A percentile compares a stretch with the other conserved stretches of the same genome.
phyloP scores from a whole-genome alignment of 2,113 vertebrate species.

The Tragelaphus scriptus region DNA sequence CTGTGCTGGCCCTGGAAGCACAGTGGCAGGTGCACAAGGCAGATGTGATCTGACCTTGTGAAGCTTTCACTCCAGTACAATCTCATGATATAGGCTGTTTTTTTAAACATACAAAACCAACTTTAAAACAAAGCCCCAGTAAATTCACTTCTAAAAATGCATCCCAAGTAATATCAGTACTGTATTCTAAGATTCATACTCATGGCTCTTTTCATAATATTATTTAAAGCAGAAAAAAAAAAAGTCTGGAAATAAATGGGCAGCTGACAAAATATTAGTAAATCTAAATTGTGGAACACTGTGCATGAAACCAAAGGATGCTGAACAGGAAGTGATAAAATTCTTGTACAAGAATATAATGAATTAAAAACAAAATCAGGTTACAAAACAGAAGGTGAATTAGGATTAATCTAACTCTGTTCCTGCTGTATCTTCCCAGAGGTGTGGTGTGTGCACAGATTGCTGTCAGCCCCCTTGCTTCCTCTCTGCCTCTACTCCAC shows the following conservation, averaged over 20 bases:
- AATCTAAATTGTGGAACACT: not conserved
- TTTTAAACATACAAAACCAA: not conserved
- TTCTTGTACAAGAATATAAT: not conserved
- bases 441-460: not conserved
- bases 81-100: not conserved
- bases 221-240: constrained; percentile 19
- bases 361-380: not conserved
- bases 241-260: not conserved
- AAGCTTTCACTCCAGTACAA: not conserved
- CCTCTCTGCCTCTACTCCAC: not conserved
- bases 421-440: not conserved
- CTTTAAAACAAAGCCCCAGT: not conserved
- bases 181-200: not conserved
- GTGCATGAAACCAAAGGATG: not conserved
- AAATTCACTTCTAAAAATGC: not conserved
- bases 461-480: not conserved
- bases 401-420: not conserved
- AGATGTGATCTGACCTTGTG: not conserved
- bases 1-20: not conserved
- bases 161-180: not conserved
- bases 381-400: not conserved
- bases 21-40: not conserved
- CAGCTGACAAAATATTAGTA: not conserved
- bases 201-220: not conserved
- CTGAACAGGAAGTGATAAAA: not conserved